Evolutionary conservation across 1,140 invertebrate species (phyloP), one percentile per base, ranked within the genome.

Genomic region (Orius laevigatus): DNA sequence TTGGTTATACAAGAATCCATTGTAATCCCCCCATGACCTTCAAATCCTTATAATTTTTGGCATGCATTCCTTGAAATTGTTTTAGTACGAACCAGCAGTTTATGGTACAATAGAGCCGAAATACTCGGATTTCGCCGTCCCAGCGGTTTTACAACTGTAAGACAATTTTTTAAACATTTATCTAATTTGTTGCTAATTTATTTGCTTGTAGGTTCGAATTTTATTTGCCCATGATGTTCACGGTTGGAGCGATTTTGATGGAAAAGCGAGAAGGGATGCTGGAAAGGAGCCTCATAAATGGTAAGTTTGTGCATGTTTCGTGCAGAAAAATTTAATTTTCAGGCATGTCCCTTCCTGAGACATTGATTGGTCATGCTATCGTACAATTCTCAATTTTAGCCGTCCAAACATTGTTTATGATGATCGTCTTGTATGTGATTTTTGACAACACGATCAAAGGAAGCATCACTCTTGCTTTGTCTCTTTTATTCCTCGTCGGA

Each of bases 211-310:
- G 60, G 31, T 59, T 61, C 44, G 57, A 55, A 5, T 96, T 91
- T 69, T 93, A 94, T 66, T 72, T 94, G 59, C 88, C 91, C 1
- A 84, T 92, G n/a, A 89, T 89, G 32, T 68, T 93, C 44, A 95
- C 90, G 3, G 88, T 90, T 0, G 81, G 88, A 1, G 78, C 86
- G 0, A 84, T 95, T 73, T 73, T 96, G 47, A 74, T 91, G 42
- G 92, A 96, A 60, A 75, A 85, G 53, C 79, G 63, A 58, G 86
- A 90, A 62, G 88, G 89, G n/a, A 75, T 89, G 54, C 60, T 92
- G 44, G 88, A 94, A 61, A 70, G 89, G 52, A 84, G 81, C 39
- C 67, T 89, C 20, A 86, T 93, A 1, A 82, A 84, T 34, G 85
- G 84, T 62, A 76, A 74, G 8, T 15, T 5, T n/a, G n/a, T n/a